Percentiles rank a stretch among this genome's conserved stretches.
Evolutionary conservation across 2,113 vertebrate species (phyloP).

Genomic region (Mesoclemmys tuberculata): DNA sequence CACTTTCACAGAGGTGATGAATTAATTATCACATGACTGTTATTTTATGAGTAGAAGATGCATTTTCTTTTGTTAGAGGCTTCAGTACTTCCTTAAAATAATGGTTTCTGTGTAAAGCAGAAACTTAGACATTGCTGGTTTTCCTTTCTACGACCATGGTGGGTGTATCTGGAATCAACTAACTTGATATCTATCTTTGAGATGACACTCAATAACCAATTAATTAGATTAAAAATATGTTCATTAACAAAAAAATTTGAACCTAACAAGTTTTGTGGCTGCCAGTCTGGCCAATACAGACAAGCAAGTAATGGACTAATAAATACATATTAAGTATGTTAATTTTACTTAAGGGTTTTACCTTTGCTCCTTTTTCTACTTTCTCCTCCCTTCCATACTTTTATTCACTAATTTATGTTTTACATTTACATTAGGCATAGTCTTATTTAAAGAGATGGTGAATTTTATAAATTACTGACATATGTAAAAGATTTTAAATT

Average conservation of each 20-base stretch:
- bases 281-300: not conserved
- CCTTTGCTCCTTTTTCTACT: not conserved
- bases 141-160: not conserved
- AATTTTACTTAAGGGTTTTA: not conserved
- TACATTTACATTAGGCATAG: not conserved
- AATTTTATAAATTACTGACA: not conserved
- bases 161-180: not conserved
- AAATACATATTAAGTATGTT: not conserved
- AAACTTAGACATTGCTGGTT: not conserved
- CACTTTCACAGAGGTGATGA: not conserved
- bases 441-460: not conserved
- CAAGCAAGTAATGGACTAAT: not conserved
- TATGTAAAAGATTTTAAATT: not conserved
- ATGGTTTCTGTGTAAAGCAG: not conserved
- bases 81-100: not conserved
- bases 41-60: not conserved
- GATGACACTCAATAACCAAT: not conserved
- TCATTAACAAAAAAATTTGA: not conserved
- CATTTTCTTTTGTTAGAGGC: not conserved
- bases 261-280: not conserved
- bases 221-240: not conserved
- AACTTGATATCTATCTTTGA: not conserved
- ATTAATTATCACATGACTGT: not conserved
- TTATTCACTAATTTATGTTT: not conserved
- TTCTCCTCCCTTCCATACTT: not conserved